Evolutionary conservation across 2,888 invertebrate genomes (phyloP).

Genomic region (Campoletis raptor): DNA sequence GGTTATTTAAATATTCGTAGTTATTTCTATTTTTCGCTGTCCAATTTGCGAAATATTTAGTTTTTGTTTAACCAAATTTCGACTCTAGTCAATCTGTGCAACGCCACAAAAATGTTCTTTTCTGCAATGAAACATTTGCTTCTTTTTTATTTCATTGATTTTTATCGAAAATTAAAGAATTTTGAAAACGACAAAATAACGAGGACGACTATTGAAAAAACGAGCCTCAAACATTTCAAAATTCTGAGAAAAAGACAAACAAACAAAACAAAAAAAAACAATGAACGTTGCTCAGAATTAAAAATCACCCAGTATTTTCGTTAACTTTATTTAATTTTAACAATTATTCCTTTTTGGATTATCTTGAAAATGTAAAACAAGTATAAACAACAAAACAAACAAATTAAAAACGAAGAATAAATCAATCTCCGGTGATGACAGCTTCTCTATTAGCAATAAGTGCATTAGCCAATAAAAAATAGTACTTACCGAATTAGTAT

Average conservation of each 20-base stretch:
- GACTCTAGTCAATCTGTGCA: slow-evolving; percentile 68
- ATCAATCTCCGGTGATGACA: slow-evolving; percentile 57
- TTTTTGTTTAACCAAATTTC: slow-evolving; percentile 60
- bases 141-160: too few relatives aligned
- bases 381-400: background rate
- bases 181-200: background rate
- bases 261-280: slow-evolving; percentile 4
- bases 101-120: slow-evolving; percentile 41
- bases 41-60: background rate
- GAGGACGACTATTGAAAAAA: background rate
- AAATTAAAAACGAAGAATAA: background rate
- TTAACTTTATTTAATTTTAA: background rate
- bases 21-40: background rate
- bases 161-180: background rate
- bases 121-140: background rate
- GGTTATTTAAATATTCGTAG: too few relatives aligned
- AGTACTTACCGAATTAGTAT: slow-evolving; percentile 62
- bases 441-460: slow-evolving; percentile 60
- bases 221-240: background rate
- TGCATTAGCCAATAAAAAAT: slow-evolving; percentile 53
- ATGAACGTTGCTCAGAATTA: slow-evolving; percentile 61
- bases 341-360: background rate
- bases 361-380: background rate
- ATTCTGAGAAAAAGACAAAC: background rate
- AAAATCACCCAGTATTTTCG: slow-evolving; percentile 55